phyloP scores from a whole-genome alignment of 1,140 invertebrate species.

The Megalopta genalis region DNA sequence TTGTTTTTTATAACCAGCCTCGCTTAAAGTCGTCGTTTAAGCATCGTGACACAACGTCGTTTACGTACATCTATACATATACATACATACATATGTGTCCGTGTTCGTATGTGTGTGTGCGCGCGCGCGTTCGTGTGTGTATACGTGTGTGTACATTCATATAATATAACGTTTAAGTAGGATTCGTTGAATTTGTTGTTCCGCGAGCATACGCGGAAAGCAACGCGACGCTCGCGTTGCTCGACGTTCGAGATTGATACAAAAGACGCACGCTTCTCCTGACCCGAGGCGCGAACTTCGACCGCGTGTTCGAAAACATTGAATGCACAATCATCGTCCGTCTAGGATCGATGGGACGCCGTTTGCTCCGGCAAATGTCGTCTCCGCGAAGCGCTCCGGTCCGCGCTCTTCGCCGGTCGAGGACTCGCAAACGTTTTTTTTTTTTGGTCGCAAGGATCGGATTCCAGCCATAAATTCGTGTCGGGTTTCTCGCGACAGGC shows the following conservation, averaged over 20 bases:
- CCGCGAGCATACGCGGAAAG: not conserved
- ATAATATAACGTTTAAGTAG: constrained; percentile 30
- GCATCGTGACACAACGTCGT: constrained; percentile 15
- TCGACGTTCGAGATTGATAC: constrained; percentile 2
- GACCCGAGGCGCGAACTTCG: not conserved
- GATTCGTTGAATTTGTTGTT: constrained; percentile 46
- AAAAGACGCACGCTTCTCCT: not conserved
- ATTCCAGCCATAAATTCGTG: too few species aligned
- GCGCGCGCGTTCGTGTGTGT: not conserved
- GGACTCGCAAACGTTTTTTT: too few species aligned
- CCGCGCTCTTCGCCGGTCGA: not conserved
- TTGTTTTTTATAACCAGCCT: not conserved
- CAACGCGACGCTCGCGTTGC: not conserved
- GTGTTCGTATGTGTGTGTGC: not conserved
- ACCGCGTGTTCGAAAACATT: not conserved
- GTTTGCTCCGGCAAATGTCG: not conserved
- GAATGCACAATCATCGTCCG: not conserved
- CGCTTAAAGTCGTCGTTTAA: constrained; percentile 22
- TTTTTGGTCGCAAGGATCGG: too few species aligned
- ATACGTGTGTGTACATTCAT: constrained; percentile 1
- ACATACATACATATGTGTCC: not conserved
- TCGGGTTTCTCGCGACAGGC: too few species aligned
- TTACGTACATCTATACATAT: constrained; percentile 17
- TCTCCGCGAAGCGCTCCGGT: not conserved
- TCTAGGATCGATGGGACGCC: constrained; percentile 13